These are phyloP conservation scores for Panthera tigris DNA, from an alignment of 2,113 vertebrate genomes.

Conservation along the genomic window DNA sequence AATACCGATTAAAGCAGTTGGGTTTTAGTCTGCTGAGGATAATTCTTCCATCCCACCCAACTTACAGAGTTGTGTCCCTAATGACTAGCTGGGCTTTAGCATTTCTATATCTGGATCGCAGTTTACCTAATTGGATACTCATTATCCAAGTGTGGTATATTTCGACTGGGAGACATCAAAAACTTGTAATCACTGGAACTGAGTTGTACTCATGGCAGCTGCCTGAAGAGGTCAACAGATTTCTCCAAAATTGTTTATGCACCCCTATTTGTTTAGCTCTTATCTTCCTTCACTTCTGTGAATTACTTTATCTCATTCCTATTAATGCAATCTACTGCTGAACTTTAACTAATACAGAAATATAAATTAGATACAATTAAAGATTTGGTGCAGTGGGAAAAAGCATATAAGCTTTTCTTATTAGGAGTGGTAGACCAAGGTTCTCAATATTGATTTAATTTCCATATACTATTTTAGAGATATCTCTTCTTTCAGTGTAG, in stretches of 20 bases:
- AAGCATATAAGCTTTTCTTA: not conserved
- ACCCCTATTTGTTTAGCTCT: not conserved
- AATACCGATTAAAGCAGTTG: not conserved
- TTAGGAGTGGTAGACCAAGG: not conserved
- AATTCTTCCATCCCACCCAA: not conserved
- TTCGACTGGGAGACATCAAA: not conserved
- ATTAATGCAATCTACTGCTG: not conserved
- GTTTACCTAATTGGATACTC: not conserved
- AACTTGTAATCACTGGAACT: not conserved
- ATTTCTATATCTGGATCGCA: not conserved
- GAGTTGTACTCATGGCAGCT: not conserved
- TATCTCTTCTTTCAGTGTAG: not conserved
- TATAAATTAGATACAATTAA: not conserved
- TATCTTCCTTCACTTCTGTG: not conserved
- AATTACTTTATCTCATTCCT: not conserved
- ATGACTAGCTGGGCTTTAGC: not conserved
- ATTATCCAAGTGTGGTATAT: not conserved
- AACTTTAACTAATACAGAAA: not conserved
- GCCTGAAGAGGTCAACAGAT: not conserved
- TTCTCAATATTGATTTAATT: constrained; percentile 15
- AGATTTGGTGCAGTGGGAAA: not conserved
- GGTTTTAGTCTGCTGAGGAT: not conserved
- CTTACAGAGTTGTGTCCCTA: not conserved
- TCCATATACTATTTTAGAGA: not conserved
- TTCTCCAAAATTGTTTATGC: not conserved